Base-by-base conservation (phyloP, 2,113 vertebrate species). In the Pseudorhombus dupliciocellatus region DNA sequence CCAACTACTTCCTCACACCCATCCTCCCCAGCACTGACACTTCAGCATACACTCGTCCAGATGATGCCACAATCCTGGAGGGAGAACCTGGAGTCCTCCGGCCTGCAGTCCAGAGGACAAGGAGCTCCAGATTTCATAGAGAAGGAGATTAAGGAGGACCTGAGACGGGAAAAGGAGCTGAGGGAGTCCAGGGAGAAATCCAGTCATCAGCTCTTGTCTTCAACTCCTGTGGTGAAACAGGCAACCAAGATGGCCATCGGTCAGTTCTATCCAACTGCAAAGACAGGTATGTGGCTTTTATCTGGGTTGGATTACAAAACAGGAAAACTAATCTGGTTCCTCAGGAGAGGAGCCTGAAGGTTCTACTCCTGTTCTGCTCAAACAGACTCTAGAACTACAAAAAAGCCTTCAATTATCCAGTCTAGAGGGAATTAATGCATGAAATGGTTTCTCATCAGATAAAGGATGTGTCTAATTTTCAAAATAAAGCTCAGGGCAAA, bases 101-200 rank as follows among this genome's bases (percentile, higher is more conserved):
- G 46, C 0, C 25, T 92, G 73, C 89, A 89, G 66, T 87, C 92
- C 0, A 91, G 92, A 31, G 93, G 84, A 84, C 70, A 86, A 0
- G 92, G 77, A 20, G 90, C 92, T 0, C 92, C 92, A 0, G 86
- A 88, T 0, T 82, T 95, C 67, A 96, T 99, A 0, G 95, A 96
- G 65, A 88, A 89, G 80, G 97, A 99, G 82, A 95, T 98, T 15
- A 72, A 92, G 76, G 90, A 93, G 0, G 90, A 87, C 7, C 30
- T 97, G 76, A 92, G 85, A 71, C 90, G 97, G 24, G 97, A 99
- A 78, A 86, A 91, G 44, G 96, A 98, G 83, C 90, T 96, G 77
- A 88, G 66, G 55, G 65, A 68, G 26, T 61, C 81, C 51, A 75
- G 21, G 1, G 82, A 73, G 53, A 57, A 83, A 11, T 64, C 55